phyloP scores from a whole-genome alignment of 2,113 vertebrate genomes.

The Pyxicephalus adspersus region DNA sequence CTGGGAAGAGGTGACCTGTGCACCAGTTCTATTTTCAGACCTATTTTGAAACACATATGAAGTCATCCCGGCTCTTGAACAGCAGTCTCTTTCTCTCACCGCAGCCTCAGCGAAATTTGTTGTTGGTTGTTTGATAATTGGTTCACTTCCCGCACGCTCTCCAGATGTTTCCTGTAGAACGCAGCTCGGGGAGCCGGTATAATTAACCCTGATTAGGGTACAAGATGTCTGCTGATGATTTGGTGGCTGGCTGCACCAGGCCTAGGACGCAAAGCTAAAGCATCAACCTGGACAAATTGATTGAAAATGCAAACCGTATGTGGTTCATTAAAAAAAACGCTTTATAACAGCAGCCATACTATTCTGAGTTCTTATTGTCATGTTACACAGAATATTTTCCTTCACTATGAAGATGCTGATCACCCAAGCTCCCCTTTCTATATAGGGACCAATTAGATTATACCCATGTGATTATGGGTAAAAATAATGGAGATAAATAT shows the following conservation, averaged over 20 bases:
- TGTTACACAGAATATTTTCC: no score
- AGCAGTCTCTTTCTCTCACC: neutral
- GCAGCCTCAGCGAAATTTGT: neutral
- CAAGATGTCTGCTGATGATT: neutral
- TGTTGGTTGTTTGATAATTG: neutral
- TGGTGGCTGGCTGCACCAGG: neutral
- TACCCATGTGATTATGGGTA: no score
- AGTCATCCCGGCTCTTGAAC: neutral
- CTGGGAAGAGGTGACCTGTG: neutral
- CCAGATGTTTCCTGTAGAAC: slow-evolving; percentile 44
- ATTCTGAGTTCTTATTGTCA: no score
- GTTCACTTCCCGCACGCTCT: slow-evolving; percentile 28
- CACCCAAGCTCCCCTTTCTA: no score
- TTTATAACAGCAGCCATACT: no score
- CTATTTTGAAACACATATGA: neutral
- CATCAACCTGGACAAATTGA: no score
- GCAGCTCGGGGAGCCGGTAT: neutral
- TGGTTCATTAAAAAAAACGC: no score
- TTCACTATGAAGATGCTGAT: no score
- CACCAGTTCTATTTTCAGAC: neutral
- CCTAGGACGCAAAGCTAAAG: no score
- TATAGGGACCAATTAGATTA: no score
- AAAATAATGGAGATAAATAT: no score
- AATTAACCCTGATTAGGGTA: slow-evolving; percentile 1
- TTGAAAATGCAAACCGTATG: no score